Percentiles rank a stretch among this genome's conserved stretches.
Evolutionary conservation across 2,888 invertebrate genomes (phyloP).

Genomic region (Nasonia oneida): DNA sequence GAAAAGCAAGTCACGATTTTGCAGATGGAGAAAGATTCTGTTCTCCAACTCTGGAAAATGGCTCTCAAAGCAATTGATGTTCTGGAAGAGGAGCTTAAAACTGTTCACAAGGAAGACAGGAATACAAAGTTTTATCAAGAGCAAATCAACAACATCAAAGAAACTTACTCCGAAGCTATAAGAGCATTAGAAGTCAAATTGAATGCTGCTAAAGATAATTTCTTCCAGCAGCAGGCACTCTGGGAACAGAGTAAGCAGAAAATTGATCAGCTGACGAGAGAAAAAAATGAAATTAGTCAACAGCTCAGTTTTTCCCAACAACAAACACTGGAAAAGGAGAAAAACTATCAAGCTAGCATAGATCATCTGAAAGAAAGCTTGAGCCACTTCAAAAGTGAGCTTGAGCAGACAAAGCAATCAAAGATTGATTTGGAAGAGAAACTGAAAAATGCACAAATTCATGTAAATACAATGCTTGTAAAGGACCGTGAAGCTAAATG

Average conservation of each 20-base stretch:
- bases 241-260: conserved; percentile 79
- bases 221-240: conserved; percentile 70
- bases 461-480: conserved; percentile 76
- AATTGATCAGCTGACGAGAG: conserved; percentile 77
- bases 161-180: conserved; percentile 80
- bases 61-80: conserved; percentile 84
- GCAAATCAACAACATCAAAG: conserved; percentile 74
- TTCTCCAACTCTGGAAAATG: conserved; percentile 85
- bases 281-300: conserved; percentile 80
- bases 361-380: conserved; percentile 70
- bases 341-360: conserved; percentile 64
- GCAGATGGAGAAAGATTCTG: conserved; percentile 83
- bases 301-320: conserved; percentile 65
- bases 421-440: conserved; percentile 78
- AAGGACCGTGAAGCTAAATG: conserved; percentile 80
- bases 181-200: conserved; percentile 82
- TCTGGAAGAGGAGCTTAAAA: conserved; percentile 85
- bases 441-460: conserved; percentile 76
- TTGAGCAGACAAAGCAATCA: conserved; percentile 67
- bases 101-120: conserved; percentile 73
- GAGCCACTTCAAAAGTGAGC: conserved; percentile 70
- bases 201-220: conserved; percentile 80
- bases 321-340: conserved; percentile 67
- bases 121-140: conserved; percentile 70
- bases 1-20: conserved; percentile 72